phyloP scores from a whole-genome alignment of 2,888 invertebrate species.

The Lasius fuliginosus region DNA sequence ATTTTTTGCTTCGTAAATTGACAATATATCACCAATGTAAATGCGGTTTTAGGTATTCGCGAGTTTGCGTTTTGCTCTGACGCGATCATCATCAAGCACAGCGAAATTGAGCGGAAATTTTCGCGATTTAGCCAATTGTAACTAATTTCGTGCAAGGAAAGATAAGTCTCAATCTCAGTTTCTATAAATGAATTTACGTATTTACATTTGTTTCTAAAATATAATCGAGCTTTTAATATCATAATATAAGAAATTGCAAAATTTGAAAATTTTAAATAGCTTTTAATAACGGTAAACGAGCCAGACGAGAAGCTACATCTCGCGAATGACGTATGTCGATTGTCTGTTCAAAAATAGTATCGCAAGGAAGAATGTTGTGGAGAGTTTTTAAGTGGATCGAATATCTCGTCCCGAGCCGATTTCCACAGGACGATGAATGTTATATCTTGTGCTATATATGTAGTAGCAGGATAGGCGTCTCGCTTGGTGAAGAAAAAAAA shows the following conservation, averaged over 20 bases:
- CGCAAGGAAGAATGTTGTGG: neutral
- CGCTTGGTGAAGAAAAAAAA: slow-evolving; percentile 34
- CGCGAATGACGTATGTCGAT: slow-evolving; percentile 46
- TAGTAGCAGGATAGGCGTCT: slow-evolving; percentile 21
- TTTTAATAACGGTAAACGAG: neutral
- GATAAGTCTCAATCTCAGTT: neutral
- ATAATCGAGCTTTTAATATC: neutral
- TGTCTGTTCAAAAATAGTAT: slow-evolving; percentile 42
- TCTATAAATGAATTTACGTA: neutral
- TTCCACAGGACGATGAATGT: slow-evolving; percentile 37
- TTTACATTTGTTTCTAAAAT: neutral
- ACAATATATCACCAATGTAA: neutral
- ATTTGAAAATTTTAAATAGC: neutral
- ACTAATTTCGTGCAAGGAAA: neutral
- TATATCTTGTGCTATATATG: neutral
- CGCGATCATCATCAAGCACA: neutral
- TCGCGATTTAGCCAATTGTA: neutral
- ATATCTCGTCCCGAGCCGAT: slow-evolving; percentile 39
- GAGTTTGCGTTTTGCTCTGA: neutral
- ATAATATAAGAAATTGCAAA: slow-evolving; percentile 1
- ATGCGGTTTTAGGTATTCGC: neutral
- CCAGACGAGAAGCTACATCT: neutral
- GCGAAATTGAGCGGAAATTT: neutral
- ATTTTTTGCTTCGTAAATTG: neutral
- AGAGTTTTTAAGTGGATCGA: slow-evolving; percentile 45